These are phyloP conservation scores for Phasianus colchicus DNA, from an alignment of 2,113 vertebrate genomes.

Conservation along the genomic window DNA sequence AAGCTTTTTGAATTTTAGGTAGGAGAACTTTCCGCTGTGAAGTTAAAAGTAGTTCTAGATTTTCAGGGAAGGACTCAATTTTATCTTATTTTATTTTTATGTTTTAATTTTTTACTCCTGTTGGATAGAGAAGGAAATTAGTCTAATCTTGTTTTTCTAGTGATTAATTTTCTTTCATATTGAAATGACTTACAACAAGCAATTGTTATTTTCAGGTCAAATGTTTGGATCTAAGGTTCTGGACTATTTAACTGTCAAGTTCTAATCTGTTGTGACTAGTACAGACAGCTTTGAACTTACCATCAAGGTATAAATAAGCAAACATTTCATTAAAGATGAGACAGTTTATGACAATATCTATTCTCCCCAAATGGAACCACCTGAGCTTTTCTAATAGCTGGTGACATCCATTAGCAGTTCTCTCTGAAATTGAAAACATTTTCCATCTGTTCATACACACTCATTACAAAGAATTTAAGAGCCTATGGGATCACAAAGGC, in stretches of 20 bases:
- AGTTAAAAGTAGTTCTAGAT: not conserved
- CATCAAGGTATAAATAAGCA: conserved; percentile 75
- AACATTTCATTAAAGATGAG: conserved; percentile 81
- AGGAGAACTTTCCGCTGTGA: not conserved
- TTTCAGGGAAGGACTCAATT: not conserved
- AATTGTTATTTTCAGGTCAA: conserved; percentile 45
- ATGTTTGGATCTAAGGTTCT: conserved; percentile 57
- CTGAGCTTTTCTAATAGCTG: conserved; percentile 80
- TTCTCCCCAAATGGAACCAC: conserved; percentile 69
- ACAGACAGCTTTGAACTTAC: conserved; percentile 58
- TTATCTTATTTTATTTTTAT: not conserved
- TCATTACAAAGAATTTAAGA: conserved; percentile 82
- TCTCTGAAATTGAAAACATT: conserved; percentile 80
- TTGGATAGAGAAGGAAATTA: not conserved
- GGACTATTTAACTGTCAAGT: conserved; percentile 56
- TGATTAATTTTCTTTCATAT: not conserved
- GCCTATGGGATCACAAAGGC: conserved; percentile 74
- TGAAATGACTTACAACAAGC: conserved; percentile 7
- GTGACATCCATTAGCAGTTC: conserved; percentile 79
- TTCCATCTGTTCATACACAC: conserved; percentile 81
- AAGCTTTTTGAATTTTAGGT: not conserved
- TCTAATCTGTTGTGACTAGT: conserved; percentile 66
- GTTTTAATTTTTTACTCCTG: not conserved
- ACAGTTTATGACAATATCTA: conserved; percentile 75
- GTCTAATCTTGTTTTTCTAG: not conserved